A percentile compares a stretch with the other conserved stretches of the same genome.
phyloP scores from a whole-genome alignment of 37 sponge, comb jelly and placozoan genomes.

The Beroe forskalii region DNA sequence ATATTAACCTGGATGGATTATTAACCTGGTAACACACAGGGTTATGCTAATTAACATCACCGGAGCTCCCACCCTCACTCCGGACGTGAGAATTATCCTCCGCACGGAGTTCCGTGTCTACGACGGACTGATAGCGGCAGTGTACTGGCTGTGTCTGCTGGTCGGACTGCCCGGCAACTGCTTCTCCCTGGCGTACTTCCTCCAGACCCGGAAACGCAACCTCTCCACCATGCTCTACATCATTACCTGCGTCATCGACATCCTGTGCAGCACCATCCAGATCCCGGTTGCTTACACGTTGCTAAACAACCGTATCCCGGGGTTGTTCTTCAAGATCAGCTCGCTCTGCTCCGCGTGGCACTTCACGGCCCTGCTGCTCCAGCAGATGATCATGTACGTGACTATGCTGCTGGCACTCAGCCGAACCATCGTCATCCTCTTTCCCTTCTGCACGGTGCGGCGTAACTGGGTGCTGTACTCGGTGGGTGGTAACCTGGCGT shows the following conservation, averaged over 20 bases:
- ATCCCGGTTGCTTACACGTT: not conserved
- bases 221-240: constrained; percentile 19
- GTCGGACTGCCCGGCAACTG: constrained; percentile 11
- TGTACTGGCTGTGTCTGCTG: not conserved
- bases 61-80: not conserved
- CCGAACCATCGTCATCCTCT: not conserved
- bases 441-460: not conserved
- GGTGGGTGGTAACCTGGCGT: not conserved
- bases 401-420: not conserved
- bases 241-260: not conserved
- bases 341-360: not conserved
- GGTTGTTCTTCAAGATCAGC: not conserved
- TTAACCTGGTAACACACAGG: too few relatives aligned
- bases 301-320: not conserved
- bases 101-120: not conserved
- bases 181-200: not conserved
- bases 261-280: not conserved
- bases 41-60: not conserved
- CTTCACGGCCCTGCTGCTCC: not conserved
- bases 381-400: constrained; percentile 38
- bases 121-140: constrained; percentile 7
- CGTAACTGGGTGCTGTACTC: not conserved
- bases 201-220: constrained; percentile 27
- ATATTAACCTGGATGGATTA: too few relatives aligned
- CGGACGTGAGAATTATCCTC: not conserved